Evolutionary conservation across 2,797 vertebrate species (phyloP).

Genomic region (Delichon dasypus): DNA sequence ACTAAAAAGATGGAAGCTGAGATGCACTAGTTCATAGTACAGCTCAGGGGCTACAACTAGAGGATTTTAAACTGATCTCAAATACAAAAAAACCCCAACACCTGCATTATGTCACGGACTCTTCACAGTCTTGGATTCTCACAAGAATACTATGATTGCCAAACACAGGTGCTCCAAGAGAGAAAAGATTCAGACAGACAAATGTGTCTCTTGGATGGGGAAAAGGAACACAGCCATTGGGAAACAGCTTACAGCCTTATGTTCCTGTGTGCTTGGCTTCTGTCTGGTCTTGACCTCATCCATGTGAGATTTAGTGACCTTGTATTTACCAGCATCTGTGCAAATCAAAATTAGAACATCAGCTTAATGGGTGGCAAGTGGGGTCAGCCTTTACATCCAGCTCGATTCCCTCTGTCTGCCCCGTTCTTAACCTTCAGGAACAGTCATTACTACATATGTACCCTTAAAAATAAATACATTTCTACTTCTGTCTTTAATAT

Average conservation of each 20-base stretch:
- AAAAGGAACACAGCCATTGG: not conserved
- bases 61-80: not conserved
- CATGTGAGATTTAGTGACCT: not conserved
- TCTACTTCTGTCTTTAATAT: not conserved
- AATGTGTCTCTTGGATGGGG: not conserved
- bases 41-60: not conserved
- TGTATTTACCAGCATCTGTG: not conserved
- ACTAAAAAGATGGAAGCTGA: not conserved
- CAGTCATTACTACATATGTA: not conserved
- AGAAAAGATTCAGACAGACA: not conserved
- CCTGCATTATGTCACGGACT: not conserved
- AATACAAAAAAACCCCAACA: fast-evolving
- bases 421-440: not conserved
- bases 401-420: not conserved
- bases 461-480: not conserved
- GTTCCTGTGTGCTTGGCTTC: not conserved
- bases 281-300: not conserved
- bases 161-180: not conserved
- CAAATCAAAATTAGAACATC: not conserved
- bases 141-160: not conserved
- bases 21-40: not conserved
- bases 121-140: not conserved
- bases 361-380: not conserved
- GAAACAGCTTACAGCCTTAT: not conserved
- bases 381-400: not conserved